Evolutionary conservation across 2,113 vertebrate genomes (phyloP), one percentile per base, ranked within the genome.

Genomic region (Mastomys natalensis): DNA sequence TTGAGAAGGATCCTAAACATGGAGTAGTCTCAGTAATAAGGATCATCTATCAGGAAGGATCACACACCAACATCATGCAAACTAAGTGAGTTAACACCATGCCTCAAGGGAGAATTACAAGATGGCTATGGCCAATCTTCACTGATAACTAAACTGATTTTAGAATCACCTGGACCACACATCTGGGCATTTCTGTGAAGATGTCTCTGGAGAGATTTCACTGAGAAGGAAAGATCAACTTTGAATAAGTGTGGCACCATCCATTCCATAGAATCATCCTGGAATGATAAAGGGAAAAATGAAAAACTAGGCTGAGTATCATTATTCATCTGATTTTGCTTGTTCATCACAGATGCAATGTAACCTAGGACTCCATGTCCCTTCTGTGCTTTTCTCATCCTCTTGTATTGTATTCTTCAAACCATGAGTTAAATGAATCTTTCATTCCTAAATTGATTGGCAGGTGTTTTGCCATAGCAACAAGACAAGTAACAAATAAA

Each of bases 1-100:
- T 9, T 97, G 51, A 97, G 51, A 90, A 97, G 26, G 15, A 51
- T 89, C 58, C 17, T 60, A 15, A 37, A 43, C 34, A 53, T 90
- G 37, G 17, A 72, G 22, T 60, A 34, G 26, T 81, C 58, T 45
- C 51, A 43, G 29, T 7, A 64, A 60, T 94, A 68, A 34, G 11
- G 16, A 84, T 53, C 60, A 64, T 53, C 21, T 45, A 53, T 72
- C 8, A 3, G 10, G 34, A 2, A 48, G 70, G 60, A 19, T 21
- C 21, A 24, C 34, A 64, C 55, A 9, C 31, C 5, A 7, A 76
- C 68, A 55, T 13, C 21, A 72, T n/a, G 45, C 7, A 64, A n/a
- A 94, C 4, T n/a, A 24, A 86, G 7, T 73, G 78, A 10, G 16
- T 55, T 72, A 86, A 72, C 13, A 74, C 7, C 31, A 72, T 15